Evolutionary conservation across 2,113 vertebrate genomes (phyloP), one percentile per base, ranked within the genome.

Genomic region (Trogon melanurus): DNA sequence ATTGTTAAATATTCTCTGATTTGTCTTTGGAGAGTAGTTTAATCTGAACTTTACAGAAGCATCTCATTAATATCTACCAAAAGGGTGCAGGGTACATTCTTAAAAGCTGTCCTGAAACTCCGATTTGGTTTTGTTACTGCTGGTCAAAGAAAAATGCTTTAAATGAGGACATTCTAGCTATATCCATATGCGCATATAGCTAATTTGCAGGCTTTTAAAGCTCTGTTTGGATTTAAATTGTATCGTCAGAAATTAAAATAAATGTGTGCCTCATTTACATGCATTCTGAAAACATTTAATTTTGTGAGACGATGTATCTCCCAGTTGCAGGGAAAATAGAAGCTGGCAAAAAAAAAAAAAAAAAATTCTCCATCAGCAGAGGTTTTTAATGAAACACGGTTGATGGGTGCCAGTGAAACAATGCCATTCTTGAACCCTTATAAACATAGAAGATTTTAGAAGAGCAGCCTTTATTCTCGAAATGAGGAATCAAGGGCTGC

Each of bases 171-270:
- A 83, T 74, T 95, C n/a, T 51, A 30, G 60, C 60, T 56, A 4
- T 51, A 76, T 38, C 81, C 54, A 26, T 70, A 26, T 26, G 56
- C 18, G 38, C 34, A 53, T n/a, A 64, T 7, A 90, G 64, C 56
- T 80, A 80, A 94, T 94, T 90, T 93, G 32, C 90, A 88, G 62
- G 36, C 73, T 76, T 81, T 85, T 84, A 88, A 73, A 87, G 53
- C 50, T 34, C 85, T 79, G 30, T 85, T 92, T 88, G 51, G 64
- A 83, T 95, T 95, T 62, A 88, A 95, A 87, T 73, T 22, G 38
- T 75, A 45, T 91, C 79, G 89, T 71, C 78, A 92, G 75, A 91
- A 91, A 93, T 95, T 60, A 97, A 96, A 96, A 90, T 80, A 85
- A 92, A 93, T 88, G 67, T 51, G 25, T 50, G 85, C 45, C 75